A percentile compares a stretch with the other conserved stretches of the same genome.
Conservation (phyloP, 2,888 invertebrate genomes). For the Pelosia muscerda region DNA sequence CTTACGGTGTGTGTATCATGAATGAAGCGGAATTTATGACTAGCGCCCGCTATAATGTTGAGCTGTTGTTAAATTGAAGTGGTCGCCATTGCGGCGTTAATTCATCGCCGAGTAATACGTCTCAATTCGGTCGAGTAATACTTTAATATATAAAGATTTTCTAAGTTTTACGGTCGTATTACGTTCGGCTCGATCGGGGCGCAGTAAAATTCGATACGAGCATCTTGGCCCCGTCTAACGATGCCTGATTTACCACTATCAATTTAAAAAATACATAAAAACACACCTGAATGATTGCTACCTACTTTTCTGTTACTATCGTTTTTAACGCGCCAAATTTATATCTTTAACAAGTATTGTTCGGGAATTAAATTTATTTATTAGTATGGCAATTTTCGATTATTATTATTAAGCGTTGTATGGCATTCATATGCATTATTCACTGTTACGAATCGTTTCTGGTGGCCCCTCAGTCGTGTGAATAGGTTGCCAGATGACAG, state of each 20-base stretch:
- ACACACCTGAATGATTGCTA: slow-evolving; percentile 74
- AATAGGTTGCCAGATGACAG: slow-evolving; percentile 81
- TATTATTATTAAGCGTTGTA: slow-evolving; percentile 76
- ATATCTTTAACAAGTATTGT: slow-evolving; percentile 52
- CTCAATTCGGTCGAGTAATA: slow-evolving; percentile 65
- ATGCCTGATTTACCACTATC: slow-evolving; percentile 82
- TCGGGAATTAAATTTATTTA: slow-evolving; percentile 39
- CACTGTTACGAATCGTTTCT: slow-evolving; percentile 84
- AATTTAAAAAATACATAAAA: slow-evolving; percentile 78
- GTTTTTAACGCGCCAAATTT: slow-evolving; percentile 69
- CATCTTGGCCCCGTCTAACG: slow-evolving; percentile 73
- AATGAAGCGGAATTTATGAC: slow-evolving; percentile 83
- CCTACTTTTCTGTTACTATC: slow-evolving; percentile 66
- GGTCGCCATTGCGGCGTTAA: slow-evolving; percentile 50
- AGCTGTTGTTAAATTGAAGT: slow-evolving; percentile 65
- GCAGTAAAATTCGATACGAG: slow-evolving; percentile 83
- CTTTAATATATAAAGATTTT: slow-evolving; percentile 76
- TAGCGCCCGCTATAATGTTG: slow-evolving; percentile 74
- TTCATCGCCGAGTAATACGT: slow-evolving; percentile 45
- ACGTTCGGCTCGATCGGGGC: slow-evolving; percentile 66
- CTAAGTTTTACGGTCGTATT: slow-evolving; percentile 82
- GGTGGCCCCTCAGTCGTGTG: slow-evolving; percentile 75
- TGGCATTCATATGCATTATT: slow-evolving; percentile 78
- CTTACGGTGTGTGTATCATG: slow-evolving; percentile 71
- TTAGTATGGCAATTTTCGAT: slow-evolving; percentile 47